Conservation (phyloP, 2,113 vertebrate genomes). For the Danio rerio region DNA sequence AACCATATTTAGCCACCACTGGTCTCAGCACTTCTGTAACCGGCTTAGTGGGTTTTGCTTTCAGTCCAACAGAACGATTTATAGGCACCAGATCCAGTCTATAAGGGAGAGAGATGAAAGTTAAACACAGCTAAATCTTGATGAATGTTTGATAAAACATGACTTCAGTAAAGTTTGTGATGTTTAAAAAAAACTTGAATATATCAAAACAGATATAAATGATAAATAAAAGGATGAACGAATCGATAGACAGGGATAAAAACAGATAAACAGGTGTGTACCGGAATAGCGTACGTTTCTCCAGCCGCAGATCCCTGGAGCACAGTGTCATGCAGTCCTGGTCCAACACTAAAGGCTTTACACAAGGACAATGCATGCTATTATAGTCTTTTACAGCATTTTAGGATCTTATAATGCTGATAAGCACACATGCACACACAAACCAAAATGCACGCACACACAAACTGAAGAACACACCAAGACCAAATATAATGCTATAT, state of each 20-base stretch:
- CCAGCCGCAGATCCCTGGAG: conserved; percentile 91
- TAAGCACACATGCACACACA: background rate
- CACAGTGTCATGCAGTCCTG: conserved; percentile 95
- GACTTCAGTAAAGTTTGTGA: background rate
- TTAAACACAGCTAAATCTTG: background rate
- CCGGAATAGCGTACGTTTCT: conserved; percentile 97
- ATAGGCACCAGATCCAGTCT: conserved; percentile 97
- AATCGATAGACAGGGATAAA: background rate
- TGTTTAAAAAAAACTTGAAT: background rate
- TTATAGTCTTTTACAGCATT: conserved; percentile 36
- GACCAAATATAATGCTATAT: too few species aligned
- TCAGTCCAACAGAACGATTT: conserved; percentile 94
- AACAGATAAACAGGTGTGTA: conserved; percentile 62
- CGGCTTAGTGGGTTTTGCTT: conserved; percentile 97
- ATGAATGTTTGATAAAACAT: background rate
- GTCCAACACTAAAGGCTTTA: conserved; percentile 92
- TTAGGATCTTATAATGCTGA: conserved; percentile 35
- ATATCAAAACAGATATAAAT: background rate
- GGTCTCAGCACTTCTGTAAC: conserved; percentile 95
- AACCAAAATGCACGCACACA: background rate
- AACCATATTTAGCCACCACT: conserved; percentile 95
- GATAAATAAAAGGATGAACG: background rate
- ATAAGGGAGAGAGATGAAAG: conserved; percentile 27
- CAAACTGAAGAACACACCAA: too few species aligned
- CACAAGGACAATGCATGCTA: conserved; percentile 41